Conservation (phyloP, 2,113 vertebrate genomes). For the Catharus minimus region DNA sequence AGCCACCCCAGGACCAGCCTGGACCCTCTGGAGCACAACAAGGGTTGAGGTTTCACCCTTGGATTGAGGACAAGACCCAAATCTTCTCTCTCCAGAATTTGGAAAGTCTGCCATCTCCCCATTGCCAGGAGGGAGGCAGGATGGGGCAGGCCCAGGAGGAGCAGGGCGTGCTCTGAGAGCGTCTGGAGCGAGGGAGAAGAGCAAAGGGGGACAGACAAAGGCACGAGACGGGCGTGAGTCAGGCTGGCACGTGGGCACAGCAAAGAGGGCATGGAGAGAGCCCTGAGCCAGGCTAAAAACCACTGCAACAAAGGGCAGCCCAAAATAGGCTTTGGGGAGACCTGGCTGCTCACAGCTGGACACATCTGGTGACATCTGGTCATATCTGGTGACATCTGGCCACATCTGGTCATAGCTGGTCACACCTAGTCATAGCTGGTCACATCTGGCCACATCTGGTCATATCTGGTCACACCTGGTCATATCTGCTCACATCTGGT, state of each 20-base stretch:
- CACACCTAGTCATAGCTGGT: no score
- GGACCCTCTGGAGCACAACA: neutral
- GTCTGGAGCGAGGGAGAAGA: neutral
- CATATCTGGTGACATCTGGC: neutral
- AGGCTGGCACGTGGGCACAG: neutral
- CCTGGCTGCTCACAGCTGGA: neutral
- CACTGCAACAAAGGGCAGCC: neutral
- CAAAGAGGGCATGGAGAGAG: neutral
- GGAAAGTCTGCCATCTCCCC: neutral
- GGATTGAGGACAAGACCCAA: neutral
- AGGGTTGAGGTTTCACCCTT: neutral
- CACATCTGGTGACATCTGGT: neutral
- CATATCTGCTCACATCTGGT: no score
- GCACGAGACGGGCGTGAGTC: constrained; percentile 6
- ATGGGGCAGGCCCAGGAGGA: neutral
- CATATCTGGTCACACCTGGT: neutral
- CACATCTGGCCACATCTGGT: no score
- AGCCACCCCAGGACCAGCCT: rapidly evolving
- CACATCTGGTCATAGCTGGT: neutral
- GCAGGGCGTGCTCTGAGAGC: constrained; percentile 1
- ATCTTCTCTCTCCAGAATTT: neutral
- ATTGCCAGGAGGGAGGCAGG: neutral
- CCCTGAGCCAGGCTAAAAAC: neutral
- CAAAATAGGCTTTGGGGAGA: no score
- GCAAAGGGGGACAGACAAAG: constrained; percentile 6